Evolutionary conservation across 2,113 vertebrate species (phyloP), one percentile per base, ranked within the genome.

Genomic region (Laticauda laticaudata): DNA sequence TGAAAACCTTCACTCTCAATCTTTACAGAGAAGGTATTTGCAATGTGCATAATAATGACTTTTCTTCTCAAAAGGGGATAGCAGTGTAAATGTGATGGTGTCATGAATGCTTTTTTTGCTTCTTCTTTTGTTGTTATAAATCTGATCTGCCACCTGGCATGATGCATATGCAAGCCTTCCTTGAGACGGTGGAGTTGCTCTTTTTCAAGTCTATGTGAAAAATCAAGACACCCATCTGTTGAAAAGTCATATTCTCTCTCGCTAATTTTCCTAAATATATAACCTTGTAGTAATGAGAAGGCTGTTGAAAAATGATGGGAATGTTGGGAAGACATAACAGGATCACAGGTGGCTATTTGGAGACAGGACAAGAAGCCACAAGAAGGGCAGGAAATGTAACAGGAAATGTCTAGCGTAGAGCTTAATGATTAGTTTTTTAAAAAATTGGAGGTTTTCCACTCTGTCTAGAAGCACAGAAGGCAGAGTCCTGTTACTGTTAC

Each of bases 381-480:
- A 92, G 12, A 92, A 59, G 61, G 61, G 24, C 61, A 92, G 51
- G 23, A 54, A 81, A 56, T 45, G 56, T n/a, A 81, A 81, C 34
- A 29, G 61, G 21, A 64, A 89, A n/a, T 48, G 53, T 89, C 61
- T 89, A 45, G 39, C 24, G 21, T 29, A 26, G 69, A 56, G 7
- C 21, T 8, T 12, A n/a, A 26, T 56, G n/a, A 48, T 4, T 23
- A 53, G 24, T 5, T 5, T 57, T 2, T 1, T 3, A 20, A 2
- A 95, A 95, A 89, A 61, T 61, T 24, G 2, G 1, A 92, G 92
- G 3, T 69, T 93, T 96, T 95, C 64, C 64, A 93, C 59, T 45
- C 11, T 2, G 5, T 86, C 39, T 93, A 23, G 53, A 75, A 85
- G 93, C 90, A 15, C 48, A 85, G 54, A 94, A 92, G 95, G 26